phyloP scores from a whole-genome alignment of 1,140 invertebrate genomes.

The Drosophila mauritiana region DNA sequence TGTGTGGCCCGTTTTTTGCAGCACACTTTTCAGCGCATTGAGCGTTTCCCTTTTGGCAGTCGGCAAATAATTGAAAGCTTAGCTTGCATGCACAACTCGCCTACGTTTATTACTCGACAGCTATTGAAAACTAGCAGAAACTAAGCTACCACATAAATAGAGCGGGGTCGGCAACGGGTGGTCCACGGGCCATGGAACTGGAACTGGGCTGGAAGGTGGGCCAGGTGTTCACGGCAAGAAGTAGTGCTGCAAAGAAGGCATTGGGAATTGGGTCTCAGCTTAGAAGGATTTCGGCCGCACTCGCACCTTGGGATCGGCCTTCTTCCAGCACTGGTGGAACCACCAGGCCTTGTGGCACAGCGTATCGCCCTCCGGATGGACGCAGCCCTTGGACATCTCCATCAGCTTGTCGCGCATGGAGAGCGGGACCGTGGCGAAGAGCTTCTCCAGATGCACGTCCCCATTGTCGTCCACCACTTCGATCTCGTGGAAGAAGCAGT shows the following conservation, averaged over 20 bases:
- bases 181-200: slow-evolving; percentile 1
- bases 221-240: slow-evolving; percentile 61
- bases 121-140: slow-evolving; percentile 25
- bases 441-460: slow-evolving; percentile 73
- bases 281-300: not conserved
- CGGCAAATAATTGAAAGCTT: slow-evolving; percentile 49
- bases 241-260: slow-evolving; percentile 51
- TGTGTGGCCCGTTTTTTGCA: slow-evolving; percentile 35
- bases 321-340: slow-evolving; percentile 84
- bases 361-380: slow-evolving; percentile 74
- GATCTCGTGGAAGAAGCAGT: slow-evolving; percentile 80
- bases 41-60: slow-evolving; percentile 43
- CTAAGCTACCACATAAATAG: slow-evolving; percentile 18
- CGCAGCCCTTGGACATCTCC: slow-evolving; percentile 66
- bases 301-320: slow-evolving; percentile 76
- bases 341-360: slow-evolving; percentile 84
- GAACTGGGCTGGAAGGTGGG: not conserved
- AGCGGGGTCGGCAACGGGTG: slow-evolving; percentile 17
- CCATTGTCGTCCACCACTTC: slow-evolving; percentile 77
- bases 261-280: not conserved
- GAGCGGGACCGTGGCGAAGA: slow-evolving; percentile 64
- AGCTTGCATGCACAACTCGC: slow-evolving; percentile 43
- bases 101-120: slow-evolving; percentile 47
- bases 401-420: slow-evolving; percentile 67
- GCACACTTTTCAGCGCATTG: slow-evolving; percentile 45